A percentile compares a stretch with the other conserved stretches of the same genome.
These are phyloP conservation scores for Etheostoma spectabile DNA, from an alignment of 2,113 vertebrate genomes.

Conservation along the genomic window DNA sequence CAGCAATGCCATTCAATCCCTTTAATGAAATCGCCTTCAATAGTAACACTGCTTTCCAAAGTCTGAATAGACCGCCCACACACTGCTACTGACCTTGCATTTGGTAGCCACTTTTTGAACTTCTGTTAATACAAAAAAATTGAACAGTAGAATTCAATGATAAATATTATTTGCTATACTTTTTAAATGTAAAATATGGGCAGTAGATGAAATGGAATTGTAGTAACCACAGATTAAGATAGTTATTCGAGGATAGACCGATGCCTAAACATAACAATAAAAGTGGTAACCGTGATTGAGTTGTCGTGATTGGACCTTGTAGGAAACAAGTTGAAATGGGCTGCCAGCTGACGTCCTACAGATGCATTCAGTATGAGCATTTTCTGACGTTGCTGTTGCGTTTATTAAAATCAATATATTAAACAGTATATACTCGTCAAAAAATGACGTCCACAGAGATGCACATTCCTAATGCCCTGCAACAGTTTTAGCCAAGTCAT, in stretches of 20 bases:
- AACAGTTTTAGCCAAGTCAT: background rate
- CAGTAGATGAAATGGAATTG: background rate
- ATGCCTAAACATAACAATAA: background rate
- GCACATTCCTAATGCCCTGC: background rate
- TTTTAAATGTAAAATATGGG: too few relatives aligned
- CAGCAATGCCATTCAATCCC: conserved; percentile 10
- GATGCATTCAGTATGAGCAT: background rate
- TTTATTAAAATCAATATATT: background rate
- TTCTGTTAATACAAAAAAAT: background rate
- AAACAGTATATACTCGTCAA: too few relatives aligned
- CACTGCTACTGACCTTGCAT: conserved; percentile 23
- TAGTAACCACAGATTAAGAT: background rate
- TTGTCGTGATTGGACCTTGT: background rate
- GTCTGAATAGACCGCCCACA: conserved; percentile 46
- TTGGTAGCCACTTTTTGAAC: conserved; percentile 2
- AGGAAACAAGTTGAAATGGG: background rate
- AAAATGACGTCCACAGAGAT: background rate
- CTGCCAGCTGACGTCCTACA: background rate
- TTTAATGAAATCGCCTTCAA: conserved; percentile 17
- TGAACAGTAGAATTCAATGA: background rate
- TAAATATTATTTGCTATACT: too few relatives aligned
- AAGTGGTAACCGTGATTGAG: background rate
- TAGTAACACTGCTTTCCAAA: conserved; percentile 27
- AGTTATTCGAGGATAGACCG: background rate
- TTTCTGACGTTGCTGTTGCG: background rate